Percentiles rank a stretch among this genome's conserved stretches.
Evolutionary conservation across 2,797 vertebrate genomes (phyloP).

Genomic region (Caiman crocodilus): DNA sequence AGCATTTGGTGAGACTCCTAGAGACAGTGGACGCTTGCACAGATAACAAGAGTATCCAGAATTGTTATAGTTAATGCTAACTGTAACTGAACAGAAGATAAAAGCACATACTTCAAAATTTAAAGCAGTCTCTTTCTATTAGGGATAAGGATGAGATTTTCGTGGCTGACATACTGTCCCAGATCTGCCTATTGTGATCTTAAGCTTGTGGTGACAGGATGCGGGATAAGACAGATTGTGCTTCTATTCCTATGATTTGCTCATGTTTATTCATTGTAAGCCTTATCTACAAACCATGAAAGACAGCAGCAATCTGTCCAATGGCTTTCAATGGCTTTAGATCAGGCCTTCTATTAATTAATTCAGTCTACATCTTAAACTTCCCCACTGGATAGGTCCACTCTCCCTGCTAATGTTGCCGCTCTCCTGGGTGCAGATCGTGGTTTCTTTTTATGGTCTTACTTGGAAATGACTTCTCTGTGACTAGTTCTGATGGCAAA

Average conservation of each 20-base stretch:
- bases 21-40: background rate
- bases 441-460: background rate
- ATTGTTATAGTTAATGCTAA: background rate
- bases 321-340: background rate
- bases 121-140: background rate
- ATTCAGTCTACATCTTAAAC: background rate
- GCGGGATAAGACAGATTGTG: rapidly evolving
- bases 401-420: background rate
- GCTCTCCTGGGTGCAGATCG: background rate
- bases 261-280: background rate
- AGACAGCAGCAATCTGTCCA: rapidly evolving
- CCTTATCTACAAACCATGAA: rapidly evolving
- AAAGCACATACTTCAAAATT: background rate
- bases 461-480: background rate
- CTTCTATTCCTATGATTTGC: background rate
- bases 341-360: background rate
- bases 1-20: background rate
- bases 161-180: background rate
- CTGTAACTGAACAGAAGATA: background rate
- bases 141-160: background rate
- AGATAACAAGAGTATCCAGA: background rate
- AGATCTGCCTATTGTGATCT: background rate
- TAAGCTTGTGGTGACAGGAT: rapidly evolving
- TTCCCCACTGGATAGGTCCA: background rate
- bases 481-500: background rate